Conservation (phyloP, 92 coral and sea anemone genomes). For the Siderastrea siderea region DNA sequence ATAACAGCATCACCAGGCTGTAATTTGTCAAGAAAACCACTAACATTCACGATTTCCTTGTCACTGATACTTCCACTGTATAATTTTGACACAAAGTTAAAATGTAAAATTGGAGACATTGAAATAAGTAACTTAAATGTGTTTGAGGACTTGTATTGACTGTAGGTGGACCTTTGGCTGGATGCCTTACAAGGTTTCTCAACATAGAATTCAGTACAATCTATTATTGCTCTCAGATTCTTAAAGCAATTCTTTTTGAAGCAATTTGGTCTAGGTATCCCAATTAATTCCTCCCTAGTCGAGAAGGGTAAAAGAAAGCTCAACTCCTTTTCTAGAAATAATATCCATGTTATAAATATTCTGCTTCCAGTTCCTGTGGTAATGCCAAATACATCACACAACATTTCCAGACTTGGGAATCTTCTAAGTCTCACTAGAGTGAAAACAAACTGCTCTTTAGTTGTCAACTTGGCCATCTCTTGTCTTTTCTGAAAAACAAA, state of each 20-base stretch:
- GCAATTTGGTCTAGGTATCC: slow-evolving; percentile 57
- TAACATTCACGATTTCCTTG: slow-evolving; percentile 76
- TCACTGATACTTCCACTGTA: slow-evolving; percentile 84
- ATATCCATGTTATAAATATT: slow-evolving; percentile 72
- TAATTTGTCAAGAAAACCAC: slow-evolving; percentile 72
- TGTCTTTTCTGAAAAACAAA: slow-evolving; percentile 61
- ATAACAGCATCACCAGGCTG: slow-evolving; percentile 69
- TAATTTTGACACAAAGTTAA: slow-evolving; percentile 76
- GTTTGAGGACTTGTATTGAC: slow-evolving; percentile 82
- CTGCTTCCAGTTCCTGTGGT: slow-evolving; percentile 63
- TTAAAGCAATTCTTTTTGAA: slow-evolving; percentile 64
- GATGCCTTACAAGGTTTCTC: slow-evolving; percentile 80
- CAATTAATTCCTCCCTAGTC: slow-evolving; percentile 65
- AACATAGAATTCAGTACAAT: slow-evolving; percentile 84
- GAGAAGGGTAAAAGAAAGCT: slow-evolving; percentile 75
- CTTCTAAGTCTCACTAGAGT: slow-evolving; percentile 77
- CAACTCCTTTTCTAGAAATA: slow-evolving; percentile 79
- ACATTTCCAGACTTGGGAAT: slow-evolving; percentile 72
- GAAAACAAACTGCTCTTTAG: slow-evolving; percentile 80
- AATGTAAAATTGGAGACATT: slow-evolving; percentile 79
- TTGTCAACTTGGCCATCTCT: slow-evolving; percentile 64
- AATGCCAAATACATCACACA: slow-evolving; percentile 73
- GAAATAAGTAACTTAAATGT: slow-evolving; percentile 81
- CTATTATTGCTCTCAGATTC: slow-evolving; percentile 79
- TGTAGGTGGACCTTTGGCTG: slow-evolving; percentile 79